A percentile compares a stretch with the other conserved stretches of the same genome.
phyloP scores from a whole-genome alignment of 1,140 invertebrate genomes.

The Diorhabda sublineata region DNA sequence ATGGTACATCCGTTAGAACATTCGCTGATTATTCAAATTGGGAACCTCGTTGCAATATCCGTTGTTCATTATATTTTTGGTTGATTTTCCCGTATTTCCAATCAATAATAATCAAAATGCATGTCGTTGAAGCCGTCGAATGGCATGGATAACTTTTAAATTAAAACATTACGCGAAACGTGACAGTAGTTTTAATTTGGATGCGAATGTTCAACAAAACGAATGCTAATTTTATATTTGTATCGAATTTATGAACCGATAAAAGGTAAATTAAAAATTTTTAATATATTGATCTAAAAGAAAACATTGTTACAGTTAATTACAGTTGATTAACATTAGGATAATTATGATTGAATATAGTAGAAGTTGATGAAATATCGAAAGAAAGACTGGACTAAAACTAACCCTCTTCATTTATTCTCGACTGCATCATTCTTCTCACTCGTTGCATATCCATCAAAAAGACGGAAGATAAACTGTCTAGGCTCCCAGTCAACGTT shows the following conservation, averaged over 20 bases:
- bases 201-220: not conserved
- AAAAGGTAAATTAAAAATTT: too few species aligned
- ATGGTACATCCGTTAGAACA: too few species aligned
- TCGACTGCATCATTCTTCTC: not conserved
- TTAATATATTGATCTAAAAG: too few species aligned
- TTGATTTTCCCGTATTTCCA: not conserved
- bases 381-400: too few species aligned
- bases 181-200: not conserved
- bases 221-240: not conserved
- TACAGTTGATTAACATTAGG: too few species aligned
- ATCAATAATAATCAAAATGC: not conserved
- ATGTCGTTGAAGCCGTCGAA: not conserved
- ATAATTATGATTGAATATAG: too few species aligned
- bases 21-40: too few species aligned
- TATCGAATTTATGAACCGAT: too few species aligned
- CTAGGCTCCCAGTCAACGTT: not conserved
- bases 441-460: not conserved
- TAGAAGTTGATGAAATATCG: too few species aligned
- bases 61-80: not conserved
- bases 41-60: too few species aligned
- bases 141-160: not conserved
- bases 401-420: too few species aligned
- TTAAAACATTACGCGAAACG: not conserved
- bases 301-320: too few species aligned
- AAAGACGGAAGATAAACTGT: not conserved